Conservation (phyloP, 2,888 invertebrate species). For the Chelonus formosanus region DNA sequence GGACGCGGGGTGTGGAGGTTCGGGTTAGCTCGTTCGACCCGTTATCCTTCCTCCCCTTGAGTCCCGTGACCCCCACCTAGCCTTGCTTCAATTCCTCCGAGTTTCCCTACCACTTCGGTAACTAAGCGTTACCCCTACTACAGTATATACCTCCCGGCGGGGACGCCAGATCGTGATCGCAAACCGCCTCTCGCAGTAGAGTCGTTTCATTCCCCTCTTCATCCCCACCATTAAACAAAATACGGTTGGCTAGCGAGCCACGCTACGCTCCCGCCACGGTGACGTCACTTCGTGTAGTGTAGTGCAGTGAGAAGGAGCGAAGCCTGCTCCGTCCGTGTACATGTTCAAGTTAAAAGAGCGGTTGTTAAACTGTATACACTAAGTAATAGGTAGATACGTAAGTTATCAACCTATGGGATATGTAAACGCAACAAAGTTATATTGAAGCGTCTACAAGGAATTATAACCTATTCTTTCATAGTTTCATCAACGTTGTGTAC, state of each 20-base stretch:
- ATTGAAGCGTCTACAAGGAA: not conserved
- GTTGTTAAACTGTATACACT: conserved; percentile 27
- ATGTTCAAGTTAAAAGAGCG: conserved; percentile 47
- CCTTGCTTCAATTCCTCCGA: conserved; percentile 52
- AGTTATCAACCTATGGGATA: not conserved
- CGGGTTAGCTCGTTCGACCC: conserved; percentile 65
- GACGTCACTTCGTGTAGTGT: conserved; percentile 66
- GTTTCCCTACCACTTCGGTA: conserved; percentile 18
- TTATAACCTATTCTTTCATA: not conserved
- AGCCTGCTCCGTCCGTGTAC: conserved; percentile 58
- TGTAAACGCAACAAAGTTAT: not conserved
- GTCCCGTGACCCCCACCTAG: conserved; percentile 48
- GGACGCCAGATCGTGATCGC: conserved; percentile 46
- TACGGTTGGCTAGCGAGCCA: conserved; percentile 60
- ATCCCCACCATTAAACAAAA: conserved; percentile 47
- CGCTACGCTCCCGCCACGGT: conserved; percentile 65
- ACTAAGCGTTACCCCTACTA: conserved; percentile 15
- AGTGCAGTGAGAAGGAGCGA: conserved; percentile 66
- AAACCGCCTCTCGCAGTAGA: conserved; percentile 52
- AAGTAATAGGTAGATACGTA: conserved; percentile 3
- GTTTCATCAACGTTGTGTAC: not conserved
- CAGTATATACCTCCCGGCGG: conserved; percentile 39
- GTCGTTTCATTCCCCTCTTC: conserved; percentile 59
- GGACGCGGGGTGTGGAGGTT: conserved; percentile 46
- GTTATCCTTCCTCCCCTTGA: conserved; percentile 59